Evolutionary conservation across 2,797 vertebrate genomes (phyloP).

Genomic region (Alca torda): DNA sequence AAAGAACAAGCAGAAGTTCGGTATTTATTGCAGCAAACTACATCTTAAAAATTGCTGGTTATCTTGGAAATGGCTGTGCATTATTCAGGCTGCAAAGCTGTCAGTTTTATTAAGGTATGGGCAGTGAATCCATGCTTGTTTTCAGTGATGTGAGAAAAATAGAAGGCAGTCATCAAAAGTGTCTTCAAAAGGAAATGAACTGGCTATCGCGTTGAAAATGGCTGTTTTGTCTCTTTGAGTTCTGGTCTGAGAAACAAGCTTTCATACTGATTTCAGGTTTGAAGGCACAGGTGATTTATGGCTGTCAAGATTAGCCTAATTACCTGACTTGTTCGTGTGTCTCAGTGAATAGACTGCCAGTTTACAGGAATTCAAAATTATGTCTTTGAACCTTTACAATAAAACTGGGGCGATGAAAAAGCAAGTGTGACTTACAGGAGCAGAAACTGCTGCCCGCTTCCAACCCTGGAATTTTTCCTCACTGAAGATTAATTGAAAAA

Average conservation of each 20-base stretch:
- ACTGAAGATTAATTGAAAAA: constrained; percentile 11
- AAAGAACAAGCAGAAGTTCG: background rate
- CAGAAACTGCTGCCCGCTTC: background rate
- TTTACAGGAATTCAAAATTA: background rate
- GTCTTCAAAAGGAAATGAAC: background rate
- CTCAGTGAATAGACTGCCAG: background rate
- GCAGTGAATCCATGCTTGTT: background rate
- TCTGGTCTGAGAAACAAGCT: background rate
- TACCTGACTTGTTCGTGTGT: background rate
- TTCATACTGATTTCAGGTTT: constrained; percentile 21
- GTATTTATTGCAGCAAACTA: background rate
- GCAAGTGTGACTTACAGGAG: background rate
- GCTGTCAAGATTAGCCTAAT: constrained; percentile 2
- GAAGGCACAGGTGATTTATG: background rate
- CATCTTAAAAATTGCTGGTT: background rate
- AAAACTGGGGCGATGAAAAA: background rate
- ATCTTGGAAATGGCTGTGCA: background rate
- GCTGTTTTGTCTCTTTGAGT: background rate
- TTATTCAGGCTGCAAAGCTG: constrained; percentile 17
- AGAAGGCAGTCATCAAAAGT: background rate
- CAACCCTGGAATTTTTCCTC: background rate
- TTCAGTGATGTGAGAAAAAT: constrained; percentile 8
- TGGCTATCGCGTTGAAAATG: background rate
- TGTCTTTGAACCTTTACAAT: background rate
- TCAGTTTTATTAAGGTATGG: background rate